These are phyloP conservation scores for Synergus japonicus DNA, from an alignment of 2,888 invertebrate genomes.

Conservation along the genomic window DNA sequence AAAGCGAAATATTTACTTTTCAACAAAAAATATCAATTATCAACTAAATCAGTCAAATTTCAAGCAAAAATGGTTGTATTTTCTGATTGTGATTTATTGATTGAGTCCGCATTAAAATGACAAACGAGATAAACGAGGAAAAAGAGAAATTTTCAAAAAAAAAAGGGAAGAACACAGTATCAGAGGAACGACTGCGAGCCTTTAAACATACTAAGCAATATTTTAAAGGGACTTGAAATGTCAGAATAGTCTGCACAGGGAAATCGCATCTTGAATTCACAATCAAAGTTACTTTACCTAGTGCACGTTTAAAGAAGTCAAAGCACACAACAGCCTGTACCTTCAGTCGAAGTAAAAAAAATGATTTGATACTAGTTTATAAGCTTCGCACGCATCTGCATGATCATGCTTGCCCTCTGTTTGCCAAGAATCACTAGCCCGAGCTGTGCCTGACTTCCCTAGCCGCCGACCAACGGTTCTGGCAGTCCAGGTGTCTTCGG, in stretches of 20 bases:
- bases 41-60: no score
- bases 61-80: background rate
- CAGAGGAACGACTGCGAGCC: no score
- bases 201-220: no score
- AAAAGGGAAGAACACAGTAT: no score
- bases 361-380: conserved; percentile 55
- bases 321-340: conserved; percentile 60
- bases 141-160: no score
- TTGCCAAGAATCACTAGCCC: conserved; percentile 76
- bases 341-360: conserved; percentile 53
- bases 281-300: background rate
- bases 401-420: conserved; percentile 76
- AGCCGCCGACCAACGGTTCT: conserved; percentile 72
- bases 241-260: no score
- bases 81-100: background rate
- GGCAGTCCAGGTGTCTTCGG: conserved; percentile 58
- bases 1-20: no score
- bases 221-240: no score
- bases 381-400: conserved; percentile 77
- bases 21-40: no score
- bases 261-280: background rate
- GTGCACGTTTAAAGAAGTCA: conserved; percentile 32
- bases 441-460: conserved; percentile 75
- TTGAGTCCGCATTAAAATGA: no score
- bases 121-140: no score